A percentile compares a stretch with the other conserved stretches of the same genome.
Conservation (phyloP, 2,888 invertebrate species). For the Hypena proboscidalis region DNA sequence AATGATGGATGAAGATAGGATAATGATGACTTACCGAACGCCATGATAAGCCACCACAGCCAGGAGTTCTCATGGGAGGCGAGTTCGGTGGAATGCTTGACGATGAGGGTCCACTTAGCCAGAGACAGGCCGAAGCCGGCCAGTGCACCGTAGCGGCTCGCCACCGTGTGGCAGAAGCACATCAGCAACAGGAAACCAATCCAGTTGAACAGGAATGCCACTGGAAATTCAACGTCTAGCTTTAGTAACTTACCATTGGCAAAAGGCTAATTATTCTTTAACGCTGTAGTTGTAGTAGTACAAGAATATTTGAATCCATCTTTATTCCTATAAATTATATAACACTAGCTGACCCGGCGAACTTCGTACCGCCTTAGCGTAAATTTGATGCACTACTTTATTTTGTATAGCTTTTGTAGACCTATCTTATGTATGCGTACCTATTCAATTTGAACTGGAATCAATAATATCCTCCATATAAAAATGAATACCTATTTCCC, state of each 20-base stretch:
- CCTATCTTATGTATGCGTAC: too few species aligned
- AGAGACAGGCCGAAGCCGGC: conserved; percentile 97
- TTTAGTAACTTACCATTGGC: background rate
- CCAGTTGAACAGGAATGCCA: conserved; percentile 98
- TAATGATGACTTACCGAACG: conserved; percentile 92
- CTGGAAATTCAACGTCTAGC: conserved; percentile 71
- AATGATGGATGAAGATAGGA: too few species aligned
- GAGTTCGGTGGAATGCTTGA: conserved; percentile 95
- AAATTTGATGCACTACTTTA: too few species aligned
- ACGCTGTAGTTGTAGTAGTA: too few species aligned
- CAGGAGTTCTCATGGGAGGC: conserved; percentile 95
- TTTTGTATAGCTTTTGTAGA: too few species aligned
- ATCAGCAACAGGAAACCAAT: conserved; percentile 96
- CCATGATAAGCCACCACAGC: conserved; percentile 97
- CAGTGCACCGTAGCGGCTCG: conserved; percentile 95
- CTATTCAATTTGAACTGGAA: too few species aligned
- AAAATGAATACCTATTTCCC: too few species aligned
- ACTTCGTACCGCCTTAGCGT: too few species aligned
- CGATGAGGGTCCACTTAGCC: conserved; percentile 97
- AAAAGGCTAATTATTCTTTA: background rate
- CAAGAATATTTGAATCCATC: background rate
- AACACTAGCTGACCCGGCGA: too few species aligned
- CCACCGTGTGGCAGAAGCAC: conserved; percentile 97
- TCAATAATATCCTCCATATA: too few species aligned
- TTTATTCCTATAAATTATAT: background rate